Conservation (phyloP, 2,797 vertebrate species). For the Eupleurogrammus muticus region DNA sequence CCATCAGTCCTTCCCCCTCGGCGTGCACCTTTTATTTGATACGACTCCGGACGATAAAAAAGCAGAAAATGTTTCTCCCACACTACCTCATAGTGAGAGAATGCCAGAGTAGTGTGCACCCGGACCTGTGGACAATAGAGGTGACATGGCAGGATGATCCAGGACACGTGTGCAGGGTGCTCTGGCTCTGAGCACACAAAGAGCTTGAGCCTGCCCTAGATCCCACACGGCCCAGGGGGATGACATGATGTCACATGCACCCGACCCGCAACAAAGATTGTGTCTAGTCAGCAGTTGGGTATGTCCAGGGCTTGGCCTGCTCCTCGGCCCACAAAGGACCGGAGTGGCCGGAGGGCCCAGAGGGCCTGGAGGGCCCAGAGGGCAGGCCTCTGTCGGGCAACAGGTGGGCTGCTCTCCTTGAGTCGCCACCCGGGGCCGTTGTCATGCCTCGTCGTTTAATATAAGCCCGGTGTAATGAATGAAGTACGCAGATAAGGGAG, state of each 20-base stretch:
- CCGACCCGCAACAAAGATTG: conserved; percentile 75
- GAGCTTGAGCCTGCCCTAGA: conserved; percentile 75
- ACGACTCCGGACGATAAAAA: conserved; percentile 37
- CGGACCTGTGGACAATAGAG: conserved; percentile 69
- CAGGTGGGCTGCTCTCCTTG: conserved; percentile 58
- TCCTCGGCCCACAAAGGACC: conserved; percentile 70
- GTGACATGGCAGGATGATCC: conserved; percentile 76
- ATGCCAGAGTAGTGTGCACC: conserved; percentile 68
- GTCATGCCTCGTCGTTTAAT: conserved; percentile 28
- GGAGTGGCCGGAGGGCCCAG: conserved; percentile 59
- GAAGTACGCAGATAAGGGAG: conserved; percentile 48
- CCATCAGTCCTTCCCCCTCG: background rate
- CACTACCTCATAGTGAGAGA: conserved; percentile 71
- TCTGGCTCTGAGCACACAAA: conserved; percentile 70
- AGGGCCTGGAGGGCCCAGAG: conserved; percentile 63
- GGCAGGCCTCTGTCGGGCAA: conserved; percentile 57
- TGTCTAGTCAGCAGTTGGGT: conserved; percentile 80
- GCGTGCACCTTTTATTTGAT: conserved; percentile 11
- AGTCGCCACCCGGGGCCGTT: conserved; percentile 12
- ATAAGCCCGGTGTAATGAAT: conserved; percentile 33
- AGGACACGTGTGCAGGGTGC: conserved; percentile 60
- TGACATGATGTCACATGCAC: conserved; percentile 79
- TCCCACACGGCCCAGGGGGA: conserved; percentile 67
- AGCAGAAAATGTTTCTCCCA: conserved; percentile 52
- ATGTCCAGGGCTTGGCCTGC: conserved; percentile 64